These are phyloP conservation scores for Barnardius zonarius DNA, from an alignment of 2,113 vertebrate species.

Conservation along the genomic window DNA sequence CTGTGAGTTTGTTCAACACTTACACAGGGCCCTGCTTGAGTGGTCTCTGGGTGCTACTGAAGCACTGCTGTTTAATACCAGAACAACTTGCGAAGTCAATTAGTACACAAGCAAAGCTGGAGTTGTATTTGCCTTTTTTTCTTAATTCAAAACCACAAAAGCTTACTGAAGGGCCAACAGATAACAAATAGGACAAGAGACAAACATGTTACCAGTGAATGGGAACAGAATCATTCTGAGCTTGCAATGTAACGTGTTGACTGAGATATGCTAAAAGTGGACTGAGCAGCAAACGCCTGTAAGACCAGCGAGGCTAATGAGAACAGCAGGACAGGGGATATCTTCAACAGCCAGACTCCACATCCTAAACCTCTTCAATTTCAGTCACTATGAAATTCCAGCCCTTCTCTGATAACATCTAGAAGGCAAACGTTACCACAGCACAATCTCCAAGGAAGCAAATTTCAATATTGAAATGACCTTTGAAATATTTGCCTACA, in stretches of 20 bases:
- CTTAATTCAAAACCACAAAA: not conserved
- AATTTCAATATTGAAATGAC: constrained; percentile 49
- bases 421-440: constrained; percentile 7
- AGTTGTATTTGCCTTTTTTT: not conserved
- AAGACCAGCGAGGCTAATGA: not conserved
- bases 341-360: not conserved
- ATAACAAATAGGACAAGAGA: not conserved
- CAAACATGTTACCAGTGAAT: not conserved
- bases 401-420: constrained; percentile 43
- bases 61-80: not conserved
- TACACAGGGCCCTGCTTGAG: not conserved
- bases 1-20: not conserved
- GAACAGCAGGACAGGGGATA: constrained; percentile 6
- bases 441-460: constrained; percentile 45
- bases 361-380: constrained; percentile 16
- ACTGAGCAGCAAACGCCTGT: not conserved
- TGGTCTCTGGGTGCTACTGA: not conserved
- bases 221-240: not conserved
- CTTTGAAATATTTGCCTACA: constrained; percentile 42
- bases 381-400: constrained; percentile 22
- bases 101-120: not conserved
- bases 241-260: not conserved
- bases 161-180: not conserved
- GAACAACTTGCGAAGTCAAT: not conserved
- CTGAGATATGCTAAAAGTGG: not conserved